phyloP scores from a whole-genome alignment of 2,113 vertebrate species.

The Tragulus kanchil region DNA sequence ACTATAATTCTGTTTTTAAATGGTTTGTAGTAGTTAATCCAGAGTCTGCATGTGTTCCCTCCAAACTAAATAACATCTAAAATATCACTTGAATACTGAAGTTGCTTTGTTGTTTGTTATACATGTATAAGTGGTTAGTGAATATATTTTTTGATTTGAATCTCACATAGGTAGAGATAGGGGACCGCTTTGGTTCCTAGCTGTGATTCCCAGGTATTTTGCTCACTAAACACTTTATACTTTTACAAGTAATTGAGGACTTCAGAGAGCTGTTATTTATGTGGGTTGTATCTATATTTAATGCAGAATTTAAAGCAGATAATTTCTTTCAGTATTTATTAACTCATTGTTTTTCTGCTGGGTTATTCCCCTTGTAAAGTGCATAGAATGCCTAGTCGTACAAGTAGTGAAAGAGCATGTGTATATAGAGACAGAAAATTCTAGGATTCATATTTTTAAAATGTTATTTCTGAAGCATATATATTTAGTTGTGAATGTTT shows the following conservation, averaged over 20 bases:
- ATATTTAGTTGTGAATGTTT: conserved; percentile 6
- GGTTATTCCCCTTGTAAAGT: background rate
- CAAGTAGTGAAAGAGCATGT: background rate
- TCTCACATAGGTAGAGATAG: background rate
- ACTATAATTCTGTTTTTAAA: background rate
- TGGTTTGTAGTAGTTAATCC: background rate
- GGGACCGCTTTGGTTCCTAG: background rate
- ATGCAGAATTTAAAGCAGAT: background rate
- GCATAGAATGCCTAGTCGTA: background rate
- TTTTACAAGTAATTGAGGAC: background rate
- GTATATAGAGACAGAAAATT: background rate
- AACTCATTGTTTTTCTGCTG: background rate
- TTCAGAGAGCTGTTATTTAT: background rate
- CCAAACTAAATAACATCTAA: background rate
- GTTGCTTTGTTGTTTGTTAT: background rate
- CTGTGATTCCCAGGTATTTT: background rate
- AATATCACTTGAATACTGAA: background rate
- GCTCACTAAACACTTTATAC: background rate
- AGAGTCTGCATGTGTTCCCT: background rate
- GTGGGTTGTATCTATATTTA: background rate
- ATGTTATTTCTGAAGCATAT: background rate
- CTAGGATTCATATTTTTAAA: background rate
- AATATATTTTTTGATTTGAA: background rate
- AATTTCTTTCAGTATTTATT: background rate
- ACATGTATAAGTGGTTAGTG: background rate